These are phyloP conservation scores for Pimephales promelas DNA, from an alignment of 2,113 vertebrate genomes.

Conservation along the genomic window DNA sequence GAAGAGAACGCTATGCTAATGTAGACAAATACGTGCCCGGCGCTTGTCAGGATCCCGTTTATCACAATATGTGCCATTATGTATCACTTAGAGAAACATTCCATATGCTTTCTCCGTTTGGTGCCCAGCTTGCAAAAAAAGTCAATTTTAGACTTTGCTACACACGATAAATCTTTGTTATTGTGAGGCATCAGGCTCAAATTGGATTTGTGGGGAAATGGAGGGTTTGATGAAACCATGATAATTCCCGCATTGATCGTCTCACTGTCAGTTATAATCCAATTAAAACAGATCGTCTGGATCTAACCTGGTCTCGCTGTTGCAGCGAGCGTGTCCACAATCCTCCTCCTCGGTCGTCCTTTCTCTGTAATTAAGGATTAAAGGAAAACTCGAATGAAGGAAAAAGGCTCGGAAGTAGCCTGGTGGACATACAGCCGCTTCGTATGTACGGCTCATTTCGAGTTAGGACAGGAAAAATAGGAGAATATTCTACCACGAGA, in stretches of 20 bases:
- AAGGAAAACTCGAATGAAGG: conserved; percentile 11
- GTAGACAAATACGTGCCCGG: conserved; percentile 41
- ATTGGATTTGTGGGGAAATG: conserved; percentile 32
- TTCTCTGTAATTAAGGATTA: conserved; percentile 29
- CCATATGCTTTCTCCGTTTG: conserved; percentile 30
- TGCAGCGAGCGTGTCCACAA: not conserved
- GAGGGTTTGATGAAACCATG: conserved; percentile 11
- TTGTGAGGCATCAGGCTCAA: not conserved
- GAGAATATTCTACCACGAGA: not conserved
- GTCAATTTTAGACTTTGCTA: conserved; percentile 27
- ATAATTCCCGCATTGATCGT: conserved; percentile 6
- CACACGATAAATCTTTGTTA: conserved; percentile 33
- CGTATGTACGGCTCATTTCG: not conserved
- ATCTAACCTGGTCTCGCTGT: conserved; percentile 22
- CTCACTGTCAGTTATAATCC: conserved; percentile 44
- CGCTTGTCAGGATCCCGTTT: conserved; percentile 25
- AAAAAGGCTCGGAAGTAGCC: not conserved
- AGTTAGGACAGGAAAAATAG: not conserved
- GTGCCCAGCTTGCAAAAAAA: conserved; percentile 35
- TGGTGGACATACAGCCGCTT: not conserved
- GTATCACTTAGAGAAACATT: conserved; percentile 21
- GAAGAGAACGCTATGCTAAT: conserved; percentile 25
- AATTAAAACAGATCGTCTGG: conserved; percentile 44
- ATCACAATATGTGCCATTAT: conserved; percentile 35
- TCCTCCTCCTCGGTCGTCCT: not conserved